A percentile compares a stretch with the other conserved stretches of the same genome.
These are phyloP conservation scores for Ailurus styani DNA, from an alignment of 2,113 vertebrate genomes.

Conservation along the genomic window DNA sequence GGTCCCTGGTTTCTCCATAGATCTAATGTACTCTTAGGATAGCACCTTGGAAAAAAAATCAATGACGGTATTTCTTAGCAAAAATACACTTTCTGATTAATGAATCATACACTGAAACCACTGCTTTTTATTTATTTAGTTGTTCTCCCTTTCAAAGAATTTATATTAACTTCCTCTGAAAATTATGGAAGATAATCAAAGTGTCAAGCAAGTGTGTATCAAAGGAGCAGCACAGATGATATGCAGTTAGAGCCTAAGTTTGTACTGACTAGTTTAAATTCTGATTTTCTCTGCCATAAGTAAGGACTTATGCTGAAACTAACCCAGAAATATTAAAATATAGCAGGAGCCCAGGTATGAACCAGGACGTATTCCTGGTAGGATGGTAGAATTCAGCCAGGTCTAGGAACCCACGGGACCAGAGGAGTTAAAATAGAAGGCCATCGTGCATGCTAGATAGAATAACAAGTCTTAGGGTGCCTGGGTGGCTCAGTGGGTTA, in stretches of 20 bases:
- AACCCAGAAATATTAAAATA: not conserved
- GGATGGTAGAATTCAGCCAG: not conserved
- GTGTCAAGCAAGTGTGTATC: not conserved
- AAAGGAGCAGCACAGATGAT: not conserved
- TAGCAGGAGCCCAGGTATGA: not conserved
- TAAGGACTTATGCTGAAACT: not conserved
- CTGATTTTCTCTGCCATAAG: not conserved
- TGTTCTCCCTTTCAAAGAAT: not conserved
- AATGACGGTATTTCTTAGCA: not conserved
- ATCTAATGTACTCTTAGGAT: not conserved
- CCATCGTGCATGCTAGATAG: not conserved
- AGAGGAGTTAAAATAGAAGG: not conserved
- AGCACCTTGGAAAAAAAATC: not conserved
- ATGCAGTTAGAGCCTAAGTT: not conserved
- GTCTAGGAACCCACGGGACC: not conserved
- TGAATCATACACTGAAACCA: not conserved
- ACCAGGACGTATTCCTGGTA: not conserved
- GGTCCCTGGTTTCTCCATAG: not conserved
- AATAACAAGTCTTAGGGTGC: not conserved
- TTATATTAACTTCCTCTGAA: slow-evolving; percentile 19
- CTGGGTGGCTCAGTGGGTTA: too few species aligned
- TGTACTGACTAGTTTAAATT: not conserved
- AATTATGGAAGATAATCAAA: not conserved
- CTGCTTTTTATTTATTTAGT: slow-evolving; percentile 36
- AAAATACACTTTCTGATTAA: slow-evolving; percentile 17